Base-by-base conservation (phyloP, 2,888 invertebrate genomes). In the Eurytoma californica region DNA sequence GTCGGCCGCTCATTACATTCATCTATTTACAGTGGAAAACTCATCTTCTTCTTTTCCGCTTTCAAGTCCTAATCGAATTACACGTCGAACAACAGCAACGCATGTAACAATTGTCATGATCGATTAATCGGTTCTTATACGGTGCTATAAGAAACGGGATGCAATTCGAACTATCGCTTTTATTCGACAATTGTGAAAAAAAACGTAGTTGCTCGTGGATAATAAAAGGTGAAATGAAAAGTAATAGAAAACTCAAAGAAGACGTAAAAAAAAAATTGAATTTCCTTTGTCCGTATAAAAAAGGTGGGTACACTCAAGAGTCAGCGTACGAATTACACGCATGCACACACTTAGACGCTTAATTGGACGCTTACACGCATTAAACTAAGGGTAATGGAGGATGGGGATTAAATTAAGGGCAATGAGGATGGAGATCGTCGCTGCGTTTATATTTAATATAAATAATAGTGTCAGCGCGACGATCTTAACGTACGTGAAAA, bases 371-470 rank as follows among this genome's bases (percentile, higher is more conserved):
- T 18, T 51, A 57, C 20, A n/a, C 30, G 14, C 58, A 12, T 18
- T 47, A 18, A 39, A 47, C 39, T 20, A 39, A 60, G 4, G 13
- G 47, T 49, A 65, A 74, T 51, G n/a, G 20, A 39, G 39, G 39
- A 39, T 39, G 39, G 39, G 9, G 39, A 39, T 39, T n/a, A n/a
- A n/a, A 47, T 51, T 20, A 39, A 60, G 4, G 13, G 47, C 30
- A 65, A 74, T 51, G 20, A 39, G 39, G 39, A 39, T 39, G 39
- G 39, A 39, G 39, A 39, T 39, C 39, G 39, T 9, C 9, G 39
- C 39, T 39, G 39, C 76, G 24, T 49, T 72, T 13, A 84, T 87
- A 88, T 88, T 88, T 87, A 88, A 88, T 87, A 88, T 88, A 88
- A 88, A 88, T 88, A 88, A 88, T 88, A 80, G 61, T 72, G 28